Evolutionary conservation across 2,113 vertebrate species (phyloP).

Genomic region (Ageneiosus marmoratus): DNA sequence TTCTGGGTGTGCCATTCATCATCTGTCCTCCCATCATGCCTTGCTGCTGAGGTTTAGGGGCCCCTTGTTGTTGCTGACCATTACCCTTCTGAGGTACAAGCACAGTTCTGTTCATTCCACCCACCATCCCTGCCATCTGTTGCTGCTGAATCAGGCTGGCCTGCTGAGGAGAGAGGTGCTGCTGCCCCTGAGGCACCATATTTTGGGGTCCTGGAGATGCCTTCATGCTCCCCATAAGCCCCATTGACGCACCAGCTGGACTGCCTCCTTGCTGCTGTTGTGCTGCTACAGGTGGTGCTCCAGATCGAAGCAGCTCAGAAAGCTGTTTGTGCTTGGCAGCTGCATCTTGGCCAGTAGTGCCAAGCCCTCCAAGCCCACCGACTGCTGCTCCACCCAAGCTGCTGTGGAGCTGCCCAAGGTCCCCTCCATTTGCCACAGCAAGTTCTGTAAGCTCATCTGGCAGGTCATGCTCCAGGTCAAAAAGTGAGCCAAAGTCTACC

Average conservation of each 20-base stretch:
- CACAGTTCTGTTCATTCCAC: conserved; percentile 73
- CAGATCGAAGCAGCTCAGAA: conserved; percentile 91
- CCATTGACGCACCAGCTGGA: conserved; percentile 67
- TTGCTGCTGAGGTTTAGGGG: conserved; percentile 62
- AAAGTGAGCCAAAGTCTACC: conserved; percentile 91
- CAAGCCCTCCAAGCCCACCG: conserved; percentile 62
- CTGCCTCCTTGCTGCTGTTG: conserved; percentile 78
- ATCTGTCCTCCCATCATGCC: conserved; percentile 82
- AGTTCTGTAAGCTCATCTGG: conserved; percentile 95
- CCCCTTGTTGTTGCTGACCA: conserved; percentile 60
- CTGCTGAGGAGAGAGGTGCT: conserved; percentile 75
- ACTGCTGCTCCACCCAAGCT: conserved; percentile 76
- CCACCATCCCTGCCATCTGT: conserved; percentile 68
- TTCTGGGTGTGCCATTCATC: conserved; percentile 94
- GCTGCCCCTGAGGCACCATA: conserved; percentile 69
- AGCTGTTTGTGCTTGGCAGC: conserved; percentile 98
- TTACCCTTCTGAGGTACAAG: conserved; percentile 74
- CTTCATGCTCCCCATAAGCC: conserved; percentile 74
- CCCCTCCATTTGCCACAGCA: conserved; percentile 89
- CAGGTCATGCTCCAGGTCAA: conserved; percentile 97
- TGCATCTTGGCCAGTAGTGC: conserved; percentile 81
- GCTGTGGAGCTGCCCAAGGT: conserved; percentile 90
- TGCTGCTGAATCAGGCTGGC: conserved; percentile 82
- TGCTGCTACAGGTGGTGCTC: conserved; percentile 70
- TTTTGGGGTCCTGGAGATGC: conserved; percentile 68